Conservation (phyloP, 2,113 vertebrate species). For the Rhabdornis inornatus region DNA sequence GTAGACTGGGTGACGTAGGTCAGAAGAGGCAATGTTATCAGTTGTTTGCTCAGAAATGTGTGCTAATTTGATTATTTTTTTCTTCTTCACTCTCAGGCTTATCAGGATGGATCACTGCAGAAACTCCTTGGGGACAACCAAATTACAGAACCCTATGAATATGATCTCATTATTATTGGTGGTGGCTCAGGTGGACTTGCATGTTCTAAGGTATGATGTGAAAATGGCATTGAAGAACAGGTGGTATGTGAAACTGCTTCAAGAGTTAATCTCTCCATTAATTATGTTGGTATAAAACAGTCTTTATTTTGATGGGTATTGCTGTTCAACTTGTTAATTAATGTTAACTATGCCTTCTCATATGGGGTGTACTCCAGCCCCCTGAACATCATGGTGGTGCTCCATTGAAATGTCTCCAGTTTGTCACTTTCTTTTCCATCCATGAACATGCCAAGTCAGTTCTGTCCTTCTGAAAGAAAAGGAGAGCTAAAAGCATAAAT, state of each 20-base stretch:
- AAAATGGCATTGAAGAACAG: background rate
- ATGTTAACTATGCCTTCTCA: background rate
- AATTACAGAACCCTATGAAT: constrained; percentile 77
- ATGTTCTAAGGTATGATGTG: constrained; percentile 87
- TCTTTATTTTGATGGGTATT: background rate
- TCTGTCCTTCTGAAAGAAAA: background rate
- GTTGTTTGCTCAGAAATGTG: background rate
- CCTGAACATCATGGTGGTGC: background rate
- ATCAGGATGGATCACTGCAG: constrained; percentile 84
- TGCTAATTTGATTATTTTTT: background rate
- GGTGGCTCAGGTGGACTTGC: constrained; percentile 95
- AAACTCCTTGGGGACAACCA: constrained; percentile 77
- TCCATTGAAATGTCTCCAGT: background rate
- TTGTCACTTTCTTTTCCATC: background rate
- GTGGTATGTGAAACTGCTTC: background rate
- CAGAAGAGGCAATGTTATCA: background rate
- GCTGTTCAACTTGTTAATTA: background rate
- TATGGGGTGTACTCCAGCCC: rapidly evolving
- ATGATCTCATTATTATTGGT: constrained; percentile 92
- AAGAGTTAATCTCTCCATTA: background rate
- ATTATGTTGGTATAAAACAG: background rate
- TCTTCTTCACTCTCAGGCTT: constrained; percentile 72
- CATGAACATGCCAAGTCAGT: background rate
- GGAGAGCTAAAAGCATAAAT: background rate
- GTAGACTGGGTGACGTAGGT: background rate